phyloP scores from a whole-genome alignment of 2,113 vertebrate genomes.

The Poeciliopsis prolifica region DNA sequence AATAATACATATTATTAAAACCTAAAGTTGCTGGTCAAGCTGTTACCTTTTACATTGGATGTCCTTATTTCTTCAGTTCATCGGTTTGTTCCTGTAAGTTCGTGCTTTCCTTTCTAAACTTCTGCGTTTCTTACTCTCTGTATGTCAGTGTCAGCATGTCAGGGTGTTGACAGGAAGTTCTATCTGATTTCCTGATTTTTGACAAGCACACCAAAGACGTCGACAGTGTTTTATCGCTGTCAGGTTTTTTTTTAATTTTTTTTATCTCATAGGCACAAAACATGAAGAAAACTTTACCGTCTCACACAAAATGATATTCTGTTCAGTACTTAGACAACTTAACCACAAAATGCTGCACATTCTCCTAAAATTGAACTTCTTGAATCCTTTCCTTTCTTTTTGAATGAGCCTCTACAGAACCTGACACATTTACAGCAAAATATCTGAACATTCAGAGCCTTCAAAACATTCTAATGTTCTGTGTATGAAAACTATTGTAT shows the following conservation, averaged over 20 bases:
- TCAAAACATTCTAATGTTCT: neutral
- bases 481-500: neutral
- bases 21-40: neutral
- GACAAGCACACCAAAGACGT: neutral
- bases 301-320: neutral
- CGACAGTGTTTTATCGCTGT: neutral
- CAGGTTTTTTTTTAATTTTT: neutral
- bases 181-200: constrained; percentile 66
- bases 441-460: neutral
- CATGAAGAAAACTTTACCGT: neutral
- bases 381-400: neutral
- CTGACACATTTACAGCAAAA: neutral
- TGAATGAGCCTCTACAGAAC: neutral
- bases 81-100: constrained; percentile 10
- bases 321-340: neutral
- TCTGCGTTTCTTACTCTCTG: constrained; percentile 2
- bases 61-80: neutral
- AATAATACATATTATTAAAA: neutral
- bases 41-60: constrained; percentile 36
- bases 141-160: constrained; percentile 15
- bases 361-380: neutral
- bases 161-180: constrained; percentile 60
- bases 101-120: constrained; percentile 9
- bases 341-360: neutral
- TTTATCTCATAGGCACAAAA: neutral